phyloP scores from a whole-genome alignment of 2,797 vertebrate genomes.

The Sylvia borin region DNA sequence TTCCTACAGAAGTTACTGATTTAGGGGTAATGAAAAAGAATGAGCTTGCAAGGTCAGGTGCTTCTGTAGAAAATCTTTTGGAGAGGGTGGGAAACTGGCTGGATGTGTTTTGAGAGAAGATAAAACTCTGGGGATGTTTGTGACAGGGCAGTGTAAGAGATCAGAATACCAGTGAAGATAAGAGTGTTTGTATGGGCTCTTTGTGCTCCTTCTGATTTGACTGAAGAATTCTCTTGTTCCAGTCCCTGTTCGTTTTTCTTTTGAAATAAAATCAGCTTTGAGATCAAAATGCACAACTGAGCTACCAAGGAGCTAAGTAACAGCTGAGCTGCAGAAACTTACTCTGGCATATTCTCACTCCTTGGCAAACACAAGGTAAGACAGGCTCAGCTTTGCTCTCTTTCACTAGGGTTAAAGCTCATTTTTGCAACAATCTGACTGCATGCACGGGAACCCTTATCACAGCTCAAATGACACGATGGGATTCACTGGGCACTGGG shows the following conservation, averaged over 20 bases:
- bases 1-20: neutral
- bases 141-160: neutral
- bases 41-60: neutral
- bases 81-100: neutral
- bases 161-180: neutral
- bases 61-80: neutral
- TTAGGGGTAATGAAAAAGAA: neutral
- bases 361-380: neutral
- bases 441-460: neutral
- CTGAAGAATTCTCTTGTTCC: neutral
- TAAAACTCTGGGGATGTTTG: neutral
- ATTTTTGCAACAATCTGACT: neutral
- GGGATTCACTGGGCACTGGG: neutral
- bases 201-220: neutral
- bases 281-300: neutral
- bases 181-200: neutral
- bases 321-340: neutral
- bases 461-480: neutral
- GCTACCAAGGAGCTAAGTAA: neutral
- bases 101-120: neutral
- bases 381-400: neutral
- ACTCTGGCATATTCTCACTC: neutral
- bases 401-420: neutral
- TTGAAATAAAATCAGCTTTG: slow-evolving; percentile 15
- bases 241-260: neutral